Evolutionary conservation across 2,797 vertebrate genomes (phyloP).

Genomic region (Leptatherina wallacei): DNA sequence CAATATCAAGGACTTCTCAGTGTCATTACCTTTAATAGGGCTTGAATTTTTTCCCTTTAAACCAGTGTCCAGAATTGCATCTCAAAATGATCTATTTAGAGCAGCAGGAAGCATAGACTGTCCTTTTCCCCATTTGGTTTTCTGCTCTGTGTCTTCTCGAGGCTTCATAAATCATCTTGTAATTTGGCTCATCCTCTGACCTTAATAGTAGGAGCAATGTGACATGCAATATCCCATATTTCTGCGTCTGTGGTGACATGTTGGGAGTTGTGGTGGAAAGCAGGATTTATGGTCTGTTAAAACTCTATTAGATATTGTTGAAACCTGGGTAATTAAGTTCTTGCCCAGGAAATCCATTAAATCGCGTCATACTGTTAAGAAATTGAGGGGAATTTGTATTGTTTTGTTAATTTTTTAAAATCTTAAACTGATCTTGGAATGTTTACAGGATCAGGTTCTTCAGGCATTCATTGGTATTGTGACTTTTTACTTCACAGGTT

Average conservation of each 20-base stretch:
- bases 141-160: constrained; percentile 47
- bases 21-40: background rate
- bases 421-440: background rate
- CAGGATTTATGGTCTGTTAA: constrained; percentile 10
- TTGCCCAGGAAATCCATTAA: background rate
- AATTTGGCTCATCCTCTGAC: constrained; percentile 60
- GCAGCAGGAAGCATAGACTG: constrained; percentile 22
- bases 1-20: constrained; percentile 19
- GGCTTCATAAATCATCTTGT: constrained; percentile 70
- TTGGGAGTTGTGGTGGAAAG: constrained; percentile 24
- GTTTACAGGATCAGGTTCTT: background rate
- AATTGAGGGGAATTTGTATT: background rate
- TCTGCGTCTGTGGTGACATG: constrained; percentile 20
- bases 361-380: background rate
- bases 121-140: constrained; percentile 56
- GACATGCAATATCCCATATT: constrained; percentile 31
- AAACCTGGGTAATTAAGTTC: background rate
- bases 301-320: background rate
- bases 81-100: constrained; percentile 39
- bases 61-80: constrained; percentile 1
- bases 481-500: background rate
- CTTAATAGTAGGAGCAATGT: constrained; percentile 59
- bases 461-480: background rate
- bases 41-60: background rate
- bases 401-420: background rate